A percentile compares a stretch with the other conserved stretches of the same genome.
Conservation (phyloP, 2,888 invertebrate species). For the Steinernema scapterisci region DNA sequence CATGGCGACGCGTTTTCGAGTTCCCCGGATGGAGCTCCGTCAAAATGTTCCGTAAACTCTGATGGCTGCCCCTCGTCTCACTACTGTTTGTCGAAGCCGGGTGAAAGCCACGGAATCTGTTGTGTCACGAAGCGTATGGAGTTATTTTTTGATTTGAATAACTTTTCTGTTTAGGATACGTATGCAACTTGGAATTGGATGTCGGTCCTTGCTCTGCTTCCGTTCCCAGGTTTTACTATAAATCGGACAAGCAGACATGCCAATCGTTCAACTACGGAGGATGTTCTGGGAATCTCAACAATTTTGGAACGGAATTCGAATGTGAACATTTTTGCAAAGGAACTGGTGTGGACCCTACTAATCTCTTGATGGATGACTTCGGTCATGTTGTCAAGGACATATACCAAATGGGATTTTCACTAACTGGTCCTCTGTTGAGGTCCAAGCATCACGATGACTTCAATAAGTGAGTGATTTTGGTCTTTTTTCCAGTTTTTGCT, state of each 20-base stretch:
- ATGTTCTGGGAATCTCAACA: constrained; percentile 63
- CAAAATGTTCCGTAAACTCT: not conserved
- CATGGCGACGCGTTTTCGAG: constrained; percentile 56
- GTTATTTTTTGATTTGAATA: not conserved
- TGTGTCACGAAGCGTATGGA: constrained; percentile 56
- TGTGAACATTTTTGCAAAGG: constrained; percentile 53
- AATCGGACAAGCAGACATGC: constrained; percentile 47
- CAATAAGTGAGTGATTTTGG: constrained; percentile 39
- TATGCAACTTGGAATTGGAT: constrained; percentile 53
- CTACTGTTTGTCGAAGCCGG: constrained; percentile 55
- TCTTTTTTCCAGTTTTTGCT: not conserved
- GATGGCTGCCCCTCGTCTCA: constrained; percentile 56
- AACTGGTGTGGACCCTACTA: constrained; percentile 48
- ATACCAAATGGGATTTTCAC: constrained; percentile 54
- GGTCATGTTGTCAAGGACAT: constrained; percentile 41
- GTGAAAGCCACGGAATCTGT: constrained; percentile 50
- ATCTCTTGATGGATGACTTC: constrained; percentile 46
- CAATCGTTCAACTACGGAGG: constrained; percentile 57
- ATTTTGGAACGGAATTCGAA: constrained; percentile 54
- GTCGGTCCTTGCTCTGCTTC: constrained; percentile 50
- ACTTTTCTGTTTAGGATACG: constrained; percentile 44
- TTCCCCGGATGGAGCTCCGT: constrained; percentile 45
- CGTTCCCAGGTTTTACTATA: constrained; percentile 53
- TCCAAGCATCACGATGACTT: constrained; percentile 42
- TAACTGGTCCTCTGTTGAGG: constrained; percentile 51